Evolutionary conservation across 1,140 invertebrate genomes (phyloP), one percentile per base, ranked within the genome.

Genomic region (Aphaenogaster floridana): DNA sequence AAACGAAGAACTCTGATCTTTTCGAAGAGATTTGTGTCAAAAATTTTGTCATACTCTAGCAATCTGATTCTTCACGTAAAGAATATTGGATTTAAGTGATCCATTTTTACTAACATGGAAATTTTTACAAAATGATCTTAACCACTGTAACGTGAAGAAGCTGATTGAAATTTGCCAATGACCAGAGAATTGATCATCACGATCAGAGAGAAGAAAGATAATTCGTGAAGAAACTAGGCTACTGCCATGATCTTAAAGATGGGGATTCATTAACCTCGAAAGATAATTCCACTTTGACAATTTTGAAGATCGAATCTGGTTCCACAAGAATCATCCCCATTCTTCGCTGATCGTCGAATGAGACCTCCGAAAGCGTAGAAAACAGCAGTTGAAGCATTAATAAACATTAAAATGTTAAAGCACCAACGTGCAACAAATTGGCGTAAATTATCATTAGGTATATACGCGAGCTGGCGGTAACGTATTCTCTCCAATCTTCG

Each of bases 261-360:
- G 2, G 36, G 50, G 57, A 54, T 21, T 66, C 9, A 17, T 66
- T 71, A 74, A 36, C 28, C 8, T 59, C 36, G 21, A 89, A 87
- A 3, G 72, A 84, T 17, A 89, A 48, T 59, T 89, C 52, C 84
- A 90, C 89, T 79, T 83, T 64, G 7, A 89, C 28, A 28, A 28
- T 28, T 28, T 28, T 28, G 36, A 11, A 90, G 4, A 80, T 69
- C 57, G 89, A 52, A 28, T 69, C 8, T 13, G 48, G 17, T 64
- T 15, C 21, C 48, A 3, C 34, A 34, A 54, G 78, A 5, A 42
- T 80, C 9, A 17, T 57, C 9, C 1, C 54, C 36, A 6, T 50
- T 15, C 28, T 80, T 54, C 36, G 63, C 34, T 7, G 34, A 66
- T 11, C 39, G n/a, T 17, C 7, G 21, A 45, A 28, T 5, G 8